A percentile compares a stretch with the other conserved stretches of the same genome.
These are phyloP conservation scores for Amniataba percoides DNA, from an alignment of 2,797 vertebrate species.

Conservation along the genomic window DNA sequence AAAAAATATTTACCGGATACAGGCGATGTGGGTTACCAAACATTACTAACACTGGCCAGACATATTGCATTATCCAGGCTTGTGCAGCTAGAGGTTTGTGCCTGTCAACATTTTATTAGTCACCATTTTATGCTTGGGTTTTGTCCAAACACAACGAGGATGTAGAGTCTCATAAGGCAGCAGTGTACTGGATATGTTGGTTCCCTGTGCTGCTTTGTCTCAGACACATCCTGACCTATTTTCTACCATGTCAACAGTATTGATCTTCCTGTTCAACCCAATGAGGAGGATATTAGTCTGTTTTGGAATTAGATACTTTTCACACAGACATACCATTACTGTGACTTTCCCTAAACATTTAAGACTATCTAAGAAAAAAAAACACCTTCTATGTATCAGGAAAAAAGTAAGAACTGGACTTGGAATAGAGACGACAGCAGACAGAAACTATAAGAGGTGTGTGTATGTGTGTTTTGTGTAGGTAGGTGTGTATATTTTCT, in stretches of 20 bases:
- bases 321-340: constrained; percentile 58
- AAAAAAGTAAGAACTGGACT: constrained; percentile 29
- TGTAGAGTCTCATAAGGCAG: constrained; percentile 49
- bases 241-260: constrained; percentile 78
- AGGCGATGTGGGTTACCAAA: constrained; percentile 50
- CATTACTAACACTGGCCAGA: constrained; percentile 51
- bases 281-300: constrained; percentile 66
- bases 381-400: constrained; percentile 43
- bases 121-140: constrained; percentile 58
- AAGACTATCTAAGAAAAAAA: constrained; percentile 37
- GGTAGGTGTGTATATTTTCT: constrained; percentile 19
- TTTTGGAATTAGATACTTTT: constrained; percentile 67
- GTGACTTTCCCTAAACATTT: constrained; percentile 48
- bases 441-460: constrained; percentile 7
- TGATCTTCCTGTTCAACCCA: constrained; percentile 68
- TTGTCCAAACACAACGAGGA: constrained; percentile 53
- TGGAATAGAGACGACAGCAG: constrained; percentile 28
- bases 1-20: constrained; percentile 43
- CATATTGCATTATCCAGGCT: constrained; percentile 45
- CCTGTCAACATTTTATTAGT: constrained; percentile 66
- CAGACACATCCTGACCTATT: constrained; percentile 73
- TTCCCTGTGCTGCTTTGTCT: constrained; percentile 58
- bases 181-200: constrained; percentile 52
- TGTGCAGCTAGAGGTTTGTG: constrained; percentile 45
- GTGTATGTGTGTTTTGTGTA: not conserved